Base-by-base conservation (phyloP, 1,140 invertebrate genomes). In the Drosophila serrata region DNA sequence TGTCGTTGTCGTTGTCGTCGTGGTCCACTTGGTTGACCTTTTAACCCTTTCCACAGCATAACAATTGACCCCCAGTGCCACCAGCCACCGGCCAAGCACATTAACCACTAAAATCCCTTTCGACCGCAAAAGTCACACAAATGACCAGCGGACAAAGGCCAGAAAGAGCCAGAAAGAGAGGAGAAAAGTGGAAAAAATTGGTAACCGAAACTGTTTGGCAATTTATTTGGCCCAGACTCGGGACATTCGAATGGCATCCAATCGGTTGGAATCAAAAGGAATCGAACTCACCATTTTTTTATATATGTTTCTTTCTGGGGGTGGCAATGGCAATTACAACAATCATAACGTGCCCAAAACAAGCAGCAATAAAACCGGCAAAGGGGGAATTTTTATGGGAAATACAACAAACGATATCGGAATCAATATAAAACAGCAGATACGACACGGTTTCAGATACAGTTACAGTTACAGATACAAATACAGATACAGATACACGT, bases 111-210 rank as follows among this genome's bases (percentile, higher is more conserved):
- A 75, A 75, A 75, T 75, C 69, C 72, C 73, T 75, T 51, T 65
- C 62, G 74, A 77, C 74, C 74, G 58, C 74, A 77, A 76, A 77
- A 68, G 62, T 77, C 74, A 77, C 74, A 76, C 73, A 77, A 67
- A 67, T 39, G 61, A 27, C 61, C 55, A 39, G 29, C 37, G 35
- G 51, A 75, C 63, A 68, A 75, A 75, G 43, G 39, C 22, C 48
- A 62, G 24, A n/a, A 27, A 11, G 29, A 37, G 22, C 40, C n/a
- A 49, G 48, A 42, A 39, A n/a, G 19, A 31, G 27, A 22, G 27
- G 37, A 19, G n/a, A n/a, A n/a, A n/a, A n/a, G 55, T 56, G 63
- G n/a, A 56, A 55, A 65, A 69, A 79, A 79, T 67, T 55, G 62
- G 67, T 73, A 29, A 72, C 67, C 29, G 67, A 73, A 72, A 73